These are phyloP conservation scores for Penaeus monodon DNA, from an alignment of 2,888 invertebrate species.

Conservation along the genomic window DNA sequence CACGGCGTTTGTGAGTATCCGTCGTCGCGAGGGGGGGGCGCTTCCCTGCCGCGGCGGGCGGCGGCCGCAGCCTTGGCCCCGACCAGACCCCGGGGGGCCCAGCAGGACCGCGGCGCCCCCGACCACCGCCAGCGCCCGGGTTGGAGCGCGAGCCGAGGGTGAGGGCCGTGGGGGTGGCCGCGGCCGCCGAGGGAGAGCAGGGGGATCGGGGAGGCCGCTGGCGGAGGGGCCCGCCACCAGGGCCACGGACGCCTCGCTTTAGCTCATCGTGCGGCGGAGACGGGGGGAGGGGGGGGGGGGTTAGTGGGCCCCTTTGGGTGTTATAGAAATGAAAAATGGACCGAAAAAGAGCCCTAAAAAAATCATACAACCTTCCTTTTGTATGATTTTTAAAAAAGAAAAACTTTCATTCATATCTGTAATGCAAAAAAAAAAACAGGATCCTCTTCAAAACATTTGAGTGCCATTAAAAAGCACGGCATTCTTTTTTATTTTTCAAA, in stretches of 20 bases:
- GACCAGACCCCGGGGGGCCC: not conserved
- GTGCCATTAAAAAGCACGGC: too few species aligned
- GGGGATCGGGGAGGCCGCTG: slow-evolving; percentile 3
- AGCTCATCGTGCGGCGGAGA: slow-evolving; percentile 19
- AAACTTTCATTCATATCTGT: too few species aligned
- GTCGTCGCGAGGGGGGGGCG: not conserved
- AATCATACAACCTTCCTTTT: too few species aligned
- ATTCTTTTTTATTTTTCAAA: too few species aligned
- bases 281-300: too few species aligned
- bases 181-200: not conserved
- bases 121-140: slow-evolving; percentile 10
- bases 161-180: slow-evolving; percentile 7
- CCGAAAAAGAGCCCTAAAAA: too few species aligned
- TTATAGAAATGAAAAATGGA: too few species aligned
- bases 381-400: too few species aligned
- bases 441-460: too few species aligned
- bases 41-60: not conserved
- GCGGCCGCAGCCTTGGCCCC: not conserved
- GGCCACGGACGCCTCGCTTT: slow-evolving; percentile 15
- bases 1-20: slow-evolving; percentile 1
- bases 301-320: too few species aligned
- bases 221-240: not conserved
- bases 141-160: not conserved
- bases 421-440: too few species aligned
- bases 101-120: slow-evolving; percentile 18